Base-by-base conservation (phyloP, 2,113 vertebrate species). In the Telmatochromis brichardi region DNA sequence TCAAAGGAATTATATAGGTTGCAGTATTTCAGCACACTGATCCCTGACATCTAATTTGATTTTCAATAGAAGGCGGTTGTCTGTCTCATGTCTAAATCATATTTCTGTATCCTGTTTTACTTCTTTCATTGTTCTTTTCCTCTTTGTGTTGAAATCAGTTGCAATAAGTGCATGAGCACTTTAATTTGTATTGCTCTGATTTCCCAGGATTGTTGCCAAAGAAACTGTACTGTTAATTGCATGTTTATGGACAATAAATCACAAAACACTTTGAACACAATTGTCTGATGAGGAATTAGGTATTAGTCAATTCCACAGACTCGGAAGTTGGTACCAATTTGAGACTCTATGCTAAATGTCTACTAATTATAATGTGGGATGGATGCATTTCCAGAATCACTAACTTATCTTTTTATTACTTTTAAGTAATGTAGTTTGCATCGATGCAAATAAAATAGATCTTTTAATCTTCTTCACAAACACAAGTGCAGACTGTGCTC, bases 11-110 rank as follows among this genome's bases (percentile, higher is more conserved):
- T 93, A 89, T 90, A 89, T 42, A 82, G 86, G 78, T 73, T 68
- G 86, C 73, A 82, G 84, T 93, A 91, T 94, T 93, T 95, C 93
- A 90, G 87, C 86, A 65, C 81, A 47, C 87, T 84, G 86, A 93
- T 90, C 90, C 91, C 85, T 94, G 92, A 94, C 94, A 92, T 90
- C 88, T 93, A 90, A 93, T 94, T 94, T 93, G 78, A 93, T 92
- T 85, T 73, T 60, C 40, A 31, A 76, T 85, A 91, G 85, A 91
- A 84, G 80, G 51, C 87, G 31, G 42, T 82, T 92, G 91, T 91
- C 90, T 89, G 63, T 87, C 26, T 84, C 28, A 13, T 14, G 87
- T 63, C 55, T 68, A 71, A 21, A 87, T 86, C 68, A 73, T 50
- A 90, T 73, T 86, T 55, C 84, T 28, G 17, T 50, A 57, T 60